Evolutionary conservation across 2,113 vertebrate genomes (phyloP).

Genomic region (Prunella himalayana): DNA sequence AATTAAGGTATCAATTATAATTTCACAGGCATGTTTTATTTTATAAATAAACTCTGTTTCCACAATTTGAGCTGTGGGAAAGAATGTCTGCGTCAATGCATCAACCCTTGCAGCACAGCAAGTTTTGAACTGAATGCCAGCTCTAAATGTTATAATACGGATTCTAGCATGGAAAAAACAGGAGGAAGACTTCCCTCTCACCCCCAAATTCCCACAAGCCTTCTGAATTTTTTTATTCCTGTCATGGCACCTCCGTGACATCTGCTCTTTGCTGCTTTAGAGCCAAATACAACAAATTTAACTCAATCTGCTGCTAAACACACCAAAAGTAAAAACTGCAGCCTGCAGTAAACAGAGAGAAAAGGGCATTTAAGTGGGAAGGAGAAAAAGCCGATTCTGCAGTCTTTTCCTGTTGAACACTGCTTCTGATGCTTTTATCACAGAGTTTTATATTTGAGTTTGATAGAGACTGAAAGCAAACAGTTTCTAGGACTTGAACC

Average conservation of each 20-base stretch:
- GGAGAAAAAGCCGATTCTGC: neutral
- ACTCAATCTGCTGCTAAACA: constrained; percentile 40
- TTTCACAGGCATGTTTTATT: constrained; percentile 26
- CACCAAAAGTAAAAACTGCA: constrained; percentile 19
- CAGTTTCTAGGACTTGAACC: neutral
- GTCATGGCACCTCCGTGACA: constrained; percentile 38
- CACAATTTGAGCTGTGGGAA: constrained; percentile 37
- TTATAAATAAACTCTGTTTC: constrained; percentile 47
- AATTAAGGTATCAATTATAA: constrained; percentile 51
- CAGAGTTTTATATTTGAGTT: constrained; percentile 1
- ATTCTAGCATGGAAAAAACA: neutral
- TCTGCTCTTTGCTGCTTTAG: constrained; percentile 28
- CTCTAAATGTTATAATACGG: neutral
- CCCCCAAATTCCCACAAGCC: constrained; percentile 12
- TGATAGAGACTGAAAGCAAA: constrained; percentile 17
- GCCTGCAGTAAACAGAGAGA: neutral
- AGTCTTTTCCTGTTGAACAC: neutral
- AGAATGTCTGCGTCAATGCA: neutral
- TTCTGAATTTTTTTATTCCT: constrained; percentile 38
- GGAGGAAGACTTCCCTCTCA: neutral
- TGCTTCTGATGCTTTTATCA: constrained; percentile 6
- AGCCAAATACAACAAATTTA: constrained; percentile 51
- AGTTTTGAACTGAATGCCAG: constrained; percentile 10
- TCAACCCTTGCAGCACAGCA: neutral
- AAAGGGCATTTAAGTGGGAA: neutral